phyloP scores from a whole-genome alignment of 2,797 vertebrate species.

The Hafferia zeledoni region DNA sequence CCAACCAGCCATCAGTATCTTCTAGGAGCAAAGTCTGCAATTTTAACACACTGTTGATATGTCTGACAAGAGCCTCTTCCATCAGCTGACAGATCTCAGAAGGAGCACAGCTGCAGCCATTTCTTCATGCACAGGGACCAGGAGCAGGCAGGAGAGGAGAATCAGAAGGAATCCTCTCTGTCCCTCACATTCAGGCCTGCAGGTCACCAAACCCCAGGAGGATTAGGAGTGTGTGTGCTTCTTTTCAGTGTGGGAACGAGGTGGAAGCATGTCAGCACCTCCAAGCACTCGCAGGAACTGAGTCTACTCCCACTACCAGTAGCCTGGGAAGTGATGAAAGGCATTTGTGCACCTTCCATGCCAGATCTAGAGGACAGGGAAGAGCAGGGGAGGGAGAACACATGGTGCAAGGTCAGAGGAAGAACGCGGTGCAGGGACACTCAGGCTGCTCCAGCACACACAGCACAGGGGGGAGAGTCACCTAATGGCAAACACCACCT shows the following conservation, averaged over 20 bases:
- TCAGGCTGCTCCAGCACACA: neutral
- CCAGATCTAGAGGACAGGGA: neutral
- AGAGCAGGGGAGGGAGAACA: neutral
- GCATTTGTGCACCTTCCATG: neutral
- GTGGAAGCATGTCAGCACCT: neutral
- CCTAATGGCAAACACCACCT: neutral
- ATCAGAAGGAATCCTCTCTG: neutral
- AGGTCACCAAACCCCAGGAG: neutral
- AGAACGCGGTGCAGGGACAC: rapidly evolving
- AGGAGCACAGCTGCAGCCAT: neutral
- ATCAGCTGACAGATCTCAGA: neutral
- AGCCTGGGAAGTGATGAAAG: neutral
- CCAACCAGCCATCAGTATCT: constrained; percentile 1
- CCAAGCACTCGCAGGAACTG: rapidly evolving
- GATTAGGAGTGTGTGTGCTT: neutral
- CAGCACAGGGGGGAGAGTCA: rapidly evolving
- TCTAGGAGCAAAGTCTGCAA: neutral
- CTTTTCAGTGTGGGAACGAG: neutral
- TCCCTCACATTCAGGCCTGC: neutral
- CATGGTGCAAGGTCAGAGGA: constrained; percentile 17
- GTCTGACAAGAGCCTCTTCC: neutral
- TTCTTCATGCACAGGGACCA: neutral
- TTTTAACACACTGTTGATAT: neutral
- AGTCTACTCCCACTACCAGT: neutral
- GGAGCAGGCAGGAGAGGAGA: neutral